phyloP scores from a whole-genome alignment of 2,888 invertebrate species.

The Trachelus iudaicus region DNA sequence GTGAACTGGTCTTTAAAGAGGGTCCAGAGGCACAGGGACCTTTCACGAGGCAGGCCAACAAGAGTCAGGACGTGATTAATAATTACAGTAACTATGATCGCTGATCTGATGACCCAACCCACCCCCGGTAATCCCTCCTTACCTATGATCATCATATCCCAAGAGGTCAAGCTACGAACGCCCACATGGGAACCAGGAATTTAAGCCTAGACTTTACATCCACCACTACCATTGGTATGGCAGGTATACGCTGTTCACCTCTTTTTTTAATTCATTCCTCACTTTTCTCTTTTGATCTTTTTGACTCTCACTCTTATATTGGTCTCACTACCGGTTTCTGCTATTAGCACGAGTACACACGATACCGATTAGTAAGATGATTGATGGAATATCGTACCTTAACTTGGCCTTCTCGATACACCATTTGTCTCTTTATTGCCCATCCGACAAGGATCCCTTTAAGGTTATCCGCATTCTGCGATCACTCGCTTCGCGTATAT shows the following conservation, averaged over 20 bases:
- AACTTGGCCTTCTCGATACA: too few relatives aligned
- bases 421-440: too few relatives aligned
- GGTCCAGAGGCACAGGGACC: conserved; percentile 7
- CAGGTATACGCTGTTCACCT: too few relatives aligned
- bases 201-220: too few relatives aligned
- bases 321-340: background rate
- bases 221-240: too few relatives aligned
- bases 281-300: too few relatives aligned
- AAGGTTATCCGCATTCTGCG: too few relatives aligned
- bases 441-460: too few relatives aligned
- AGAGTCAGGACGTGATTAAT: conserved; percentile 45
- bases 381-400: conserved; percentile 14
- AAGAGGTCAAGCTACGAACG: conserved; percentile 46
- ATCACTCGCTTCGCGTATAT: too few relatives aligned
- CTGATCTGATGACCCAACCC: conserved; percentile 55
- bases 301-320: background rate
- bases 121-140: conserved; percentile 19
- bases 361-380: conserved; percentile 20
- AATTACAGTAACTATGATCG: conserved; percentile 51
- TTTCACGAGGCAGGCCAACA: conserved; percentile 17
- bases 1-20: too few relatives aligned
- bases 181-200: conserved; percentile 43
- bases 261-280: too few relatives aligned
- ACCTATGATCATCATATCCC: conserved; percentile 22
- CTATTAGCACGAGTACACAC: conserved; percentile 19